phyloP scores from a whole-genome alignment of 2,888 invertebrate genomes.

The Netelia inedita region DNA sequence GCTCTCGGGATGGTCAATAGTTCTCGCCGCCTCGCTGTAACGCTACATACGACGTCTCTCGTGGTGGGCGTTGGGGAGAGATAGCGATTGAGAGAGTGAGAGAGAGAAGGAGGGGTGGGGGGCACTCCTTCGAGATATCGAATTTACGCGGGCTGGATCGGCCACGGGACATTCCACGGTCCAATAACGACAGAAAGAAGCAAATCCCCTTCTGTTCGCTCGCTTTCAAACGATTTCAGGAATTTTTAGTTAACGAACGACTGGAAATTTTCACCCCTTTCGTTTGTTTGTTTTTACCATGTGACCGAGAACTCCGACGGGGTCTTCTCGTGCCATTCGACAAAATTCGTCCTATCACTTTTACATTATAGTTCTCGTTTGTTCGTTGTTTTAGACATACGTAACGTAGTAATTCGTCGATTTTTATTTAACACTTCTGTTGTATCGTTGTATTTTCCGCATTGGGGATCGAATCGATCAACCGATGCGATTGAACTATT shows the following conservation, averaged over 20 bases:
- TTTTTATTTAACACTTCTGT: too few relatives aligned
- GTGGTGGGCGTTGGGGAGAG: constrained; percentile 18
- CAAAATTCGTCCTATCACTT: background rate
- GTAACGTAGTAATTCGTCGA: too few relatives aligned
- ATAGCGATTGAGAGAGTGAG: background rate
- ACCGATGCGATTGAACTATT: too few relatives aligned
- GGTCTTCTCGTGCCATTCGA: background rate
- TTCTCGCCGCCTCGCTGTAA: constrained; percentile 56
- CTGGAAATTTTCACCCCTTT: too few relatives aligned
- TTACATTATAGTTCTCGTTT: too few relatives aligned
- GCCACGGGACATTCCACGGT: background rate
- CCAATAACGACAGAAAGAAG: background rate
- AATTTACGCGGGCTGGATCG: constrained; percentile 52
- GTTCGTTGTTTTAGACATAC: too few relatives aligned
- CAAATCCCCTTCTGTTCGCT: background rate
- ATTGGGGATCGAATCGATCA: too few relatives aligned
- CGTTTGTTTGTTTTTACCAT: background rate
- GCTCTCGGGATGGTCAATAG: constrained; percentile 69
- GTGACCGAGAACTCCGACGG: background rate
- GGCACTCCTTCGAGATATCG: constrained; percentile 66
- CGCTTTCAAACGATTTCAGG: background rate
- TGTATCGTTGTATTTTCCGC: too few relatives aligned
- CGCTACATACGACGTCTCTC: constrained; percentile 49
- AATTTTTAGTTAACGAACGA: background rate
- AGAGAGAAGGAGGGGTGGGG: constrained; percentile 9